A percentile compares a stretch with the other conserved stretches of the same genome.
These are phyloP conservation scores for Lucilia sericata DNA, from an alignment of 1,140 invertebrate species.

Conservation along the genomic window DNA sequence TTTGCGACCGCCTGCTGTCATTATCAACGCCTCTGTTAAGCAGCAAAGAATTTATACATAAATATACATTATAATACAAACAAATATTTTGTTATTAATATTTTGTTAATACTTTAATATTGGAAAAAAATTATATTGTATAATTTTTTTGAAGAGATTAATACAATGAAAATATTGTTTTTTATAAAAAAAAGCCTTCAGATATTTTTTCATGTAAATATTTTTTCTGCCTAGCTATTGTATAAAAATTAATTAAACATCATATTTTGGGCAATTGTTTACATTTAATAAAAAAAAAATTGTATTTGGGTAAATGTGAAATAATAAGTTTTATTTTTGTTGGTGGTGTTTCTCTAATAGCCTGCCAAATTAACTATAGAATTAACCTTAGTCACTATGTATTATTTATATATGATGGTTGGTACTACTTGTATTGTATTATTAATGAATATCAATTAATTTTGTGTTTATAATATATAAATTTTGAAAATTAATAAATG, in stretches of 20 bases:
- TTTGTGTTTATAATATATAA: too few relatives aligned
- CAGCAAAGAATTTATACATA: neutral
- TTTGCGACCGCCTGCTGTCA: slow-evolving; percentile 42
- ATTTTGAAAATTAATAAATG: too few relatives aligned
- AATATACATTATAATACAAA: slow-evolving; percentile 7
- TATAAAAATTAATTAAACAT: neutral
- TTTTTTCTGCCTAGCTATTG: neutral
- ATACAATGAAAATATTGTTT: neutral
- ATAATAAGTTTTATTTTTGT: too few relatives aligned
- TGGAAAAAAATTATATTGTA: neutral
- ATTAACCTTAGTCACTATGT: too few relatives aligned
- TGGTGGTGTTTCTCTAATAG: too few relatives aligned
- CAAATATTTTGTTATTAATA: slow-evolving; percentile 16
- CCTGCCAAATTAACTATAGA: too few relatives aligned
- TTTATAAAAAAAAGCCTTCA: neutral
- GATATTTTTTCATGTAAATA: neutral
- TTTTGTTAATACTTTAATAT: neutral
- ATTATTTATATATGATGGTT: too few relatives aligned
- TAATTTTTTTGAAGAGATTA: neutral
- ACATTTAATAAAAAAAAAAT: neutral
- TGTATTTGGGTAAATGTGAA: too few relatives aligned
- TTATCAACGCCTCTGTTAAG: slow-evolving; percentile 39
- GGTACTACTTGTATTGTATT: too few relatives aligned
- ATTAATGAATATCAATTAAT: too few relatives aligned
- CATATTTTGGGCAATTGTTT: neutral